Percentiles rank a stretch among this genome's conserved stretches.
phyloP scores from a whole-genome alignment of 2,888 invertebrate genomes.

The Phymatocera aterrima region DNA sequence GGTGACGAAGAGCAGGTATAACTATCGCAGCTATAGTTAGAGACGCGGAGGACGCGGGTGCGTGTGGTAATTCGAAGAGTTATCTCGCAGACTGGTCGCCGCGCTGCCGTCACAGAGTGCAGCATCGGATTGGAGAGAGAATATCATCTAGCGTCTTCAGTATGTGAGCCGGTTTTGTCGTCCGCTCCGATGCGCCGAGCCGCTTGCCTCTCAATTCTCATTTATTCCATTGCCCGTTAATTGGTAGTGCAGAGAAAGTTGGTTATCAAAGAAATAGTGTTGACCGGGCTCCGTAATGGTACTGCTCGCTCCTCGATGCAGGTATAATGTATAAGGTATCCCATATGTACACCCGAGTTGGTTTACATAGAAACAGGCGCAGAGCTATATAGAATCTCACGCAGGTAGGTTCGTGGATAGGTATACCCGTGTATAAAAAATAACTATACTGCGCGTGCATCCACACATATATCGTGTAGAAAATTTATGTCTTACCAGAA shows the following conservation, averaged over 20 bases:
- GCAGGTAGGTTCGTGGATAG: background rate
- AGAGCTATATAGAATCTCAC: background rate
- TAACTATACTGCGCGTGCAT: too few relatives aligned
- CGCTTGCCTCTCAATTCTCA: conserved; percentile 42
- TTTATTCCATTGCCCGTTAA: conserved; percentile 43
- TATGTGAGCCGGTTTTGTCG: conserved; percentile 40
- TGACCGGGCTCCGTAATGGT: conserved; percentile 40
- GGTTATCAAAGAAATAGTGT: conserved; percentile 44
- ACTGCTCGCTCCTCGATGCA: conserved; percentile 22
- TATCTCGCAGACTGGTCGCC: background rate
- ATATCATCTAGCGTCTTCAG: background rate
- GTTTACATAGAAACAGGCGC: conserved; percentile 3
- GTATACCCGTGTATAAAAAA: background rate
- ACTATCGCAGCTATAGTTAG: too few relatives aligned
- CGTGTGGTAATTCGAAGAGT: background rate
- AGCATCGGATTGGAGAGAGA: background rate
- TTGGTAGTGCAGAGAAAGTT: conserved; percentile 44
- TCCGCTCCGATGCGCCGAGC: conserved; percentile 36
- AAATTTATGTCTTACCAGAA: conserved; percentile 38
- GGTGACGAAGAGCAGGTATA: conserved; percentile 20
- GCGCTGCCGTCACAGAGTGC: too few relatives aligned
- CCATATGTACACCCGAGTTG: background rate
- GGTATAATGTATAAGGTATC: conserved; percentile 9
- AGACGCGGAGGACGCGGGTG: too few relatives aligned
- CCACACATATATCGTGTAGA: conserved; percentile 12